These are phyloP conservation scores for Tolmerus cingulatus DNA, from an alignment of 2,888 invertebrate species.

Conservation along the genomic window DNA sequence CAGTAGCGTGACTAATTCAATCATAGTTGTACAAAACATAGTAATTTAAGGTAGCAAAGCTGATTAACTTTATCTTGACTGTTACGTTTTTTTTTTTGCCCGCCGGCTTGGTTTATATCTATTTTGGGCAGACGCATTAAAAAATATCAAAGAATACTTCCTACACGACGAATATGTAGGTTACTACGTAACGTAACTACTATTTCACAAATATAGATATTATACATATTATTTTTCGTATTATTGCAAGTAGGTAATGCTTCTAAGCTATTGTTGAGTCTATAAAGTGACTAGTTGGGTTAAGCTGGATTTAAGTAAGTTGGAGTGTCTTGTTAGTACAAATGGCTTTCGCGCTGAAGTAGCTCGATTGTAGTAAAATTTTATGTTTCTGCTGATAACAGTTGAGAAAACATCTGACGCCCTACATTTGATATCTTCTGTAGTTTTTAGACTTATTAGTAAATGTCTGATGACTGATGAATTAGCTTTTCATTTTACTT, in stretches of 20 bases:
- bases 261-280: not conserved
- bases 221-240: too few relatives aligned
- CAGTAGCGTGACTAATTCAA: not conserved
- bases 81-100: not conserved
- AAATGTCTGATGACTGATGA: not conserved
- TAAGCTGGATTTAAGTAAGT: not conserved
- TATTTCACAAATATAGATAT: not conserved
- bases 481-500: not conserved
- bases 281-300: not conserved
- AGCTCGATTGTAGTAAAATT: not conserved
- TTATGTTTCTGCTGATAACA: not conserved
- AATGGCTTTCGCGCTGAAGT: not conserved
- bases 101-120: not conserved
- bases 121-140: not conserved
- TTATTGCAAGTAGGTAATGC: not conserved
- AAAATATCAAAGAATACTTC: not conserved
- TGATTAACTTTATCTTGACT: not conserved
- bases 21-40: not conserved
- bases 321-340: not conserved
- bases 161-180: not conserved
- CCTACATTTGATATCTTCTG: not conserved
- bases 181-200: not conserved
- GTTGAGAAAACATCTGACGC: not conserved
- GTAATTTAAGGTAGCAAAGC: not conserved
- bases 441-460: not conserved